Evolutionary conservation across 2,113 vertebrate genomes (phyloP).

Genomic region (Paraplagusia blochii): DNA sequence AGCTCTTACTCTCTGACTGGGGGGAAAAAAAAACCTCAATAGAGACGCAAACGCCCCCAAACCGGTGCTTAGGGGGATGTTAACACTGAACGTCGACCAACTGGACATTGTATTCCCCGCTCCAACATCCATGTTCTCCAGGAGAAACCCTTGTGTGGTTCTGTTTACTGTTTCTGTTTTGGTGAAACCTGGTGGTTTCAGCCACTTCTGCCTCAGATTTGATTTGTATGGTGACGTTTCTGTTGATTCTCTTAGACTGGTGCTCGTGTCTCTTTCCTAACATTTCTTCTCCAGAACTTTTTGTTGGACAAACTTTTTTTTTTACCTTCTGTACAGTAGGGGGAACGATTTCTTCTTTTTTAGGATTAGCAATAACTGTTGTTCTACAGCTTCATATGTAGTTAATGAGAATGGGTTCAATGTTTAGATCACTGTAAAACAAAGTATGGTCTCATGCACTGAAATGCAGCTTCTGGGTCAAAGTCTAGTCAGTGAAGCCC

Average conservation of each 20-base stretch:
- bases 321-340: constrained; percentile 76
- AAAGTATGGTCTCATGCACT: constrained; percentile 46
- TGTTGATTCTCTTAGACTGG: constrained; percentile 63
- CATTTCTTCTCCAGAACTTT: constrained; percentile 47
- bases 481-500: constrained; percentile 11
- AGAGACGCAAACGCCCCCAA: constrained; percentile 41
- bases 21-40: constrained; percentile 28
- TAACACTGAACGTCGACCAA: constrained; percentile 28
- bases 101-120: constrained; percentile 48
- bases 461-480: constrained; percentile 54
- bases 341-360: constrained; percentile 63
- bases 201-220: constrained; percentile 45
- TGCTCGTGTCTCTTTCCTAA: constrained; percentile 62
- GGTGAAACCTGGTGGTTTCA: constrained; percentile 17
- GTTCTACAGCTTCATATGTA: constrained; percentile 20
- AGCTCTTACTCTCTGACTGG: constrained; percentile 12
- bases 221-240: constrained; percentile 68
- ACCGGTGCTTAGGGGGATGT: constrained; percentile 55
- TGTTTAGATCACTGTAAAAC: constrained; percentile 23
- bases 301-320: constrained; percentile 54
- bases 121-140: constrained; percentile 36
- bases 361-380: constrained; percentile 80
- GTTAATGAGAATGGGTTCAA: constrained; percentile 14
- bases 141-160: constrained; percentile 52
- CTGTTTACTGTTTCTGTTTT: constrained; percentile 37